Conservation (phyloP, 2,113 vertebrate species). For the Sphaerodactylus townsendi region DNA sequence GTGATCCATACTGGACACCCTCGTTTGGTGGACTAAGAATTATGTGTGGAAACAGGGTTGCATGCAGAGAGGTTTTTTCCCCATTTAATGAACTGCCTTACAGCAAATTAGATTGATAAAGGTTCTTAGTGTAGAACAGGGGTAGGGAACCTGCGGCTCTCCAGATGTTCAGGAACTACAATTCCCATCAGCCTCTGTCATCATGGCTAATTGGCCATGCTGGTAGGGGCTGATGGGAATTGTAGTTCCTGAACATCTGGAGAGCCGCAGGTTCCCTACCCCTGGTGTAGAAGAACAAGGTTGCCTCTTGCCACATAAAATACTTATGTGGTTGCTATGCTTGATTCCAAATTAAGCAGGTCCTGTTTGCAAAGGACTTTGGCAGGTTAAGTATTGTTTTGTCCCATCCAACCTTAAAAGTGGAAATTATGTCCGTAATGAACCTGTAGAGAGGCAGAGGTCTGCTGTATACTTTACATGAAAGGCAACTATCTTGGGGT, state of each 20-base stretch:
- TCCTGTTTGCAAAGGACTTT: not conserved
- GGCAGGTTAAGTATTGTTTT: not conserved
- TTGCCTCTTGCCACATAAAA: not conserved
- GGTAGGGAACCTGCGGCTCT: too few relatives aligned
- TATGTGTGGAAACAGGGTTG: constrained; percentile 31
- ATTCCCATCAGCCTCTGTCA: too few relatives aligned
- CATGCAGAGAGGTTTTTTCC: not conserved
- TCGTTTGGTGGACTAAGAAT: constrained; percentile 51
- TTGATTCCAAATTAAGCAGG: not conserved
- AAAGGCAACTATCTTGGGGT: not conserved
- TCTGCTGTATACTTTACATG: not conserved
- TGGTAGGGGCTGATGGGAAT: too few relatives aligned
- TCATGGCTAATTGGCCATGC: too few relatives aligned
- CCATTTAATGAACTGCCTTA: not conserved
- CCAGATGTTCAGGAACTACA: too few relatives aligned
- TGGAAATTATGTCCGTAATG: not conserved
- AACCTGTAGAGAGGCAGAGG: not conserved
- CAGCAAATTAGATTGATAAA: constrained; percentile 23
- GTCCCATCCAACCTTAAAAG: not conserved
- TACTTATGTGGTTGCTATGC: not conserved
- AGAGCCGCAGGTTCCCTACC: too few relatives aligned
- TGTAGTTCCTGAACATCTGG: too few relatives aligned
- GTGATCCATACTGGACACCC: constrained; percentile 50
- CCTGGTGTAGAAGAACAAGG: too few relatives aligned
- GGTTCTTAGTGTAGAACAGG: not conserved